phyloP scores from a whole-genome alignment of 2,888 invertebrate species.

The Meta bourneti region DNA sequence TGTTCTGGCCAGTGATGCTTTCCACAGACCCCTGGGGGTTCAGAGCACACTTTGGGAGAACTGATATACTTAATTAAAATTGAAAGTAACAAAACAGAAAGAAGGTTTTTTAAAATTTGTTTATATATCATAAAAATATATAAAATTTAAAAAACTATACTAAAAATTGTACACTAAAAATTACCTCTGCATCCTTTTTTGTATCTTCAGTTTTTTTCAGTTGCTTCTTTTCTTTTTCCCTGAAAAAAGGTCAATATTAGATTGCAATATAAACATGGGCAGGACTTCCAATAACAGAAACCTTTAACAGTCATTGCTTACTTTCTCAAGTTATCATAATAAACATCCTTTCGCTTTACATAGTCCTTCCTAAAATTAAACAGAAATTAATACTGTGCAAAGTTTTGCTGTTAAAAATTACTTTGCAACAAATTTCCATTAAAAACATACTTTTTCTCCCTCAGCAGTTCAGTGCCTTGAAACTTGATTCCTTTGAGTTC shows the following conservation, averaged over 20 bases:
- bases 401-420: neutral
- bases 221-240: slow-evolving; percentile 76
- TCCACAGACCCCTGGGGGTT: too few species aligned
- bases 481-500: slow-evolving; percentile 86
- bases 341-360: slow-evolving; percentile 50
- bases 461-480: slow-evolving; percentile 87
- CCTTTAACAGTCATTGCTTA: slow-evolving; percentile 25
- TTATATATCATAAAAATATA: too few species aligned
- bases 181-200: slow-evolving; percentile 73
- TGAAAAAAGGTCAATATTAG: slow-evolving; percentile 3
- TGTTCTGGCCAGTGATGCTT: too few species aligned
- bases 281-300: too few species aligned
- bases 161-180: too few species aligned
- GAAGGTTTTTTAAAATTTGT: too few species aligned
- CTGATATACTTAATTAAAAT: too few species aligned
- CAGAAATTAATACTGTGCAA: neutral
- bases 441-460: slow-evolving; percentile 74
- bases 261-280: neutral
- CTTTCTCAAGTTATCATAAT: slow-evolving; percentile 33
- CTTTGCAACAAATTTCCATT: neutral
- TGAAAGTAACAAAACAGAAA: too few species aligned
- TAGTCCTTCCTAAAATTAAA: slow-evolving; percentile 53
- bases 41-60: too few species aligned
- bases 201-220: slow-evolving; percentile 76
- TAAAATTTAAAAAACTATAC: too few species aligned